Evolutionary conservation across 1,140 invertebrate species (phyloP), one percentile per base, ranked within the genome.

Genomic region (Apis cerana): DNA sequence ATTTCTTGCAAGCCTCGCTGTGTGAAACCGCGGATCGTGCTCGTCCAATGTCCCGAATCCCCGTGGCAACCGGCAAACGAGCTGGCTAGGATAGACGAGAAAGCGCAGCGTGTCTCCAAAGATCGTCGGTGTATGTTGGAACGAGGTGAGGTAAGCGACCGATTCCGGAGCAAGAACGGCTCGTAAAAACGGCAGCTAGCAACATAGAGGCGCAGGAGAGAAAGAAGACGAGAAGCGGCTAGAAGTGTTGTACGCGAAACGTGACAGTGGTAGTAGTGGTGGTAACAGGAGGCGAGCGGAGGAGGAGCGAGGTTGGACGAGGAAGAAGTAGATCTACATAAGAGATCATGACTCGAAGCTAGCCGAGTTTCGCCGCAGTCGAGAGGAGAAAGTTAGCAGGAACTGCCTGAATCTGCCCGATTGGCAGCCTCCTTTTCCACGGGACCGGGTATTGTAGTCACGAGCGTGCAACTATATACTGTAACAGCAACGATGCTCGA

Each of bases 341-440:
- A 91, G 89, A 90, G 91, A 92, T 92, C 89, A 92, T 90, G 91
- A 91, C 89, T 91, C 86, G 89, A 50, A 69, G 85, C 89, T 89
- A 91, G 90, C 83, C 91, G 89, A 92, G 91, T 92, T 92, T 92
- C 86, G 87, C 83, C 78, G 80, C 75, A 59, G 72, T 75, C 65
- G 79, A 82, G 80, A 90, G 89, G 91, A 92, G 91, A 92, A 92
- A 92, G 91, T 92, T 91, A 89, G 70, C 90, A 90, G 90, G 86
- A 91, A 91, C 90, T 89, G 86, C 74, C 77, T 87, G 89, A 90
- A 91, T 91, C 89, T 89, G 86, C 87, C 85, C 85, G 87, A 90
- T 89, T 89, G 87, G 89, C 85, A 90, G 85, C 78, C 86, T 64
- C 85, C 88, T 89, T 89, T 90, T 85, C 80, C 81, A 85, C 82